Conservation (phyloP, 2,888 invertebrate species). For the Pterobdella sp. region DNA sequence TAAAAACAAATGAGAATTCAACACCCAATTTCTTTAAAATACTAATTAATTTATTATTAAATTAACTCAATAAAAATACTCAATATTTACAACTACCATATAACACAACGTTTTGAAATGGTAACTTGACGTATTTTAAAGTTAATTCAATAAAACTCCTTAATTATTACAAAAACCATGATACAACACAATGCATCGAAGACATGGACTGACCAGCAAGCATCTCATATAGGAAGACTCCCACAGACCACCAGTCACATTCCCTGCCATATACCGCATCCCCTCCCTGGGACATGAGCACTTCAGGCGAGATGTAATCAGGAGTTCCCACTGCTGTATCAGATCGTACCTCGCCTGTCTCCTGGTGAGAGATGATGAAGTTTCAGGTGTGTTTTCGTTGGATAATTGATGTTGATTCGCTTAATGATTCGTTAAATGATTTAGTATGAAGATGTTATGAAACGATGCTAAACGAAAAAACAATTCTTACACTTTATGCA, state of each 20-base stretch:
- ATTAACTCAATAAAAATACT: background rate
- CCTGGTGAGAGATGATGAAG: background rate
- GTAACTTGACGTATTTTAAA: background rate
- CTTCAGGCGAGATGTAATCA: conserved; percentile 98
- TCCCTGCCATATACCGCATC: conserved; percentile 92
- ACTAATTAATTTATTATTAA: no score
- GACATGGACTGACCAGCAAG: conserved; percentile 64
- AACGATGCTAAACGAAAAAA: no score
- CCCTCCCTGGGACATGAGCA: conserved; percentile 85
- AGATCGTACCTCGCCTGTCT: conserved; percentile 83
- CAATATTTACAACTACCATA: background rate
- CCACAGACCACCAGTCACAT: conserved; percentile 99
- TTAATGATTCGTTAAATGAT: background rate
- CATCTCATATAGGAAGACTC: conserved; percentile 98
- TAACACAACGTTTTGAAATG: background rate
- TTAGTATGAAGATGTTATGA: background rate
- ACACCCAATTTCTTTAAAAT: no score
- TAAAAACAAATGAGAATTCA: background rate
- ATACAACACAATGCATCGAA: background rate
- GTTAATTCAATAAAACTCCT: background rate
- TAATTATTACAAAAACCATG: no score
- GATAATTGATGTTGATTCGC: background rate
- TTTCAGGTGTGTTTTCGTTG: background rate
- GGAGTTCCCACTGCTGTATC: conserved; percentile 98
- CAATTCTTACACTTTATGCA: no score